These are phyloP conservation scores for Myxocyprinus asiaticus DNA, from an alignment of 2,113 vertebrate species.

Conservation along the genomic window DNA sequence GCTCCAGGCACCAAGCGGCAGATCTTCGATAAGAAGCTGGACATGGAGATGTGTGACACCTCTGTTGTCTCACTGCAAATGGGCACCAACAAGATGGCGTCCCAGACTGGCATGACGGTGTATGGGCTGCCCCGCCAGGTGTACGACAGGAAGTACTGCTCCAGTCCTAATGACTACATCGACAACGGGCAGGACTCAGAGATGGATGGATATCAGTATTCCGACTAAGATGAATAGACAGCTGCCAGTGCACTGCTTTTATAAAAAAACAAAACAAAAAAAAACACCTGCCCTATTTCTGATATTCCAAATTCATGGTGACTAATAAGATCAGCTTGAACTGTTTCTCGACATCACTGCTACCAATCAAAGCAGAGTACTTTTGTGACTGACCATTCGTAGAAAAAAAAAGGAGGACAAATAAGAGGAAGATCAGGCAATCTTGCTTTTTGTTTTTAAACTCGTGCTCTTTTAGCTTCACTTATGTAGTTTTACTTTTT, in stretches of 20 bases:
- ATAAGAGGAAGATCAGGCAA: too few relatives aligned
- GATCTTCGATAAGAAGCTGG: constrained; percentile 90
- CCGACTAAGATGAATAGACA: constrained; percentile 71
- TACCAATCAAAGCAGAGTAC: constrained; percentile 6
- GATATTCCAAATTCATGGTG: constrained; percentile 17
- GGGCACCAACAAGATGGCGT: constrained; percentile 93
- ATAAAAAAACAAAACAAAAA: too few relatives aligned
- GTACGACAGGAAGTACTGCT: constrained; percentile 91
- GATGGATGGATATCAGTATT: constrained; percentile 84
- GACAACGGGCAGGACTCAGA: constrained; percentile 73
- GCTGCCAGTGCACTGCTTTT: constrained; percentile 30
- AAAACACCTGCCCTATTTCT: constrained; percentile 45
- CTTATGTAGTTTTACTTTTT: constrained; percentile 13
- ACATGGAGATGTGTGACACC: constrained; percentile 88
- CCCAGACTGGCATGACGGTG: constrained; percentile 92
- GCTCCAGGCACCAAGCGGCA: constrained; percentile 92
- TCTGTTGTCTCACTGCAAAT: constrained; percentile 91
- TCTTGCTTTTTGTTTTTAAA: constrained; percentile 9
- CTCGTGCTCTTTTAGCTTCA: constrained; percentile 41
- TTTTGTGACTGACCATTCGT: constrained; percentile 1
- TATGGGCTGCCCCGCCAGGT: constrained; percentile 92
- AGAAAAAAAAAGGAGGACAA: constrained; percentile 9
- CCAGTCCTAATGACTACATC: constrained; percentile 63
- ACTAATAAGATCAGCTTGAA: constrained; percentile 50
- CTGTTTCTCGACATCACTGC: constrained; percentile 46